Evolutionary conservation across 2,113 vertebrate species (phyloP), one percentile per base, ranked within the genome.

Genomic region (Sterna hirundo): DNA sequence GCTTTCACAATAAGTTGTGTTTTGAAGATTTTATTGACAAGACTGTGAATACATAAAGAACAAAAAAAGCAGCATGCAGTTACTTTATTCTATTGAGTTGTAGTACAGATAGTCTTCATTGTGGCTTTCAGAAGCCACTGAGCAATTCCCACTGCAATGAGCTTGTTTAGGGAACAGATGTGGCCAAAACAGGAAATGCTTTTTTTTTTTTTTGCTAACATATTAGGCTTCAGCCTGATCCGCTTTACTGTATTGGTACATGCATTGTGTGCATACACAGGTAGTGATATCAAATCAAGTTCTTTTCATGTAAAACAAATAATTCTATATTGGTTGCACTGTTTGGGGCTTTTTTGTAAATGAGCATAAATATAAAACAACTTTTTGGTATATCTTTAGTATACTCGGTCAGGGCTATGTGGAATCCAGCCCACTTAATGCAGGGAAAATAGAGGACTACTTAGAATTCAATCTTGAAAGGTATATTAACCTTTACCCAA

Each of bases 211-310:
- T 72, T 64, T 49, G 2, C 6, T 61, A 70, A 25, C 3, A 2
- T 32, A 5, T 13, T 64, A 58, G 25, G 32, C 26, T 76, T 65
- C 25, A 54, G 11, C 25, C 22, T 70, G 5, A 70, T 55, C 18
- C 0, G 2, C 44, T 61, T 40, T 18, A 51, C 32, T 64, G 4
- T 36, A 57, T 2, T 77, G 34, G 30, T 15, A 46, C 0, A 0
- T 74, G 46, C 12, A 40, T 1, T 89, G 26, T 46, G 6, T 25
- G 13, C 14, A 27, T 15, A 34, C 22, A 77, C 3, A 77, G 20
- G 8, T 42, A 65, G 51, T 20, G 14, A 21, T 36, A 72, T 22
- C 18, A 65, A 74, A 75, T 23, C 17, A 77, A 69, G 10, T 36
- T 58, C 1, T 47, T 80, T 64, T 83, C 27, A 58, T 2, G 10